Evolutionary conservation across 2,113 vertebrate species (phyloP).

Genomic region (Turdus rufiventris): DNA sequence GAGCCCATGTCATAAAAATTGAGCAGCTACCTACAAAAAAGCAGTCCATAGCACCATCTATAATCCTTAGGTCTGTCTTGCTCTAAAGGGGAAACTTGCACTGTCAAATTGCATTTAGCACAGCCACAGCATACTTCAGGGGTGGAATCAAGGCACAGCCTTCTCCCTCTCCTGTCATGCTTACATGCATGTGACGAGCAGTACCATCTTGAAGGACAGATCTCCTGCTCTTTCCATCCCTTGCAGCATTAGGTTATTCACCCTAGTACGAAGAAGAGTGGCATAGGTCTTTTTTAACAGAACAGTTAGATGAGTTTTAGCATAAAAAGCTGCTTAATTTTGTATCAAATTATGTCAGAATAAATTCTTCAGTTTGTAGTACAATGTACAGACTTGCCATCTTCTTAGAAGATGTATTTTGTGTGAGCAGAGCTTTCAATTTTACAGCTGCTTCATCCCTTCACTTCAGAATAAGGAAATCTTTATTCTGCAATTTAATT

Average conservation of each 20-base stretch:
- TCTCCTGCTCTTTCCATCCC: neutral
- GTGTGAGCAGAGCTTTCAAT: neutral
- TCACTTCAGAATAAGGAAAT: neutral
- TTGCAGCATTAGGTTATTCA: neutral
- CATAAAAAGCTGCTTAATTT: neutral
- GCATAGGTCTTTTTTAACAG: neutral
- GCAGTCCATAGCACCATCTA: neutral
- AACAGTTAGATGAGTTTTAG: neutral
- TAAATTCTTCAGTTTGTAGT: neutral
- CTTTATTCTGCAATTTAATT: conserved; percentile 10
- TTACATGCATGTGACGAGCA: neutral
- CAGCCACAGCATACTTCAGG: neutral
- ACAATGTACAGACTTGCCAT: neutral
- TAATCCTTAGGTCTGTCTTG: neutral
- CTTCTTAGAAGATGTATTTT: neutral
- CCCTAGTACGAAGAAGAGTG: fast-evolving
- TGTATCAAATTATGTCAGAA: neutral
- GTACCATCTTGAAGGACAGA: neutral
- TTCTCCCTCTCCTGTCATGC: neutral
- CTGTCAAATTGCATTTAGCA: neutral
- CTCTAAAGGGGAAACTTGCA: neutral
- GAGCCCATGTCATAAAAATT: neutral
- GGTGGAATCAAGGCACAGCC: neutral
- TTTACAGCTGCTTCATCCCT: neutral
- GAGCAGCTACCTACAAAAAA: neutral